Base-by-base conservation (phyloP, 53 echinoderm and acorn worm species). In the Holothuria scabra region DNA sequence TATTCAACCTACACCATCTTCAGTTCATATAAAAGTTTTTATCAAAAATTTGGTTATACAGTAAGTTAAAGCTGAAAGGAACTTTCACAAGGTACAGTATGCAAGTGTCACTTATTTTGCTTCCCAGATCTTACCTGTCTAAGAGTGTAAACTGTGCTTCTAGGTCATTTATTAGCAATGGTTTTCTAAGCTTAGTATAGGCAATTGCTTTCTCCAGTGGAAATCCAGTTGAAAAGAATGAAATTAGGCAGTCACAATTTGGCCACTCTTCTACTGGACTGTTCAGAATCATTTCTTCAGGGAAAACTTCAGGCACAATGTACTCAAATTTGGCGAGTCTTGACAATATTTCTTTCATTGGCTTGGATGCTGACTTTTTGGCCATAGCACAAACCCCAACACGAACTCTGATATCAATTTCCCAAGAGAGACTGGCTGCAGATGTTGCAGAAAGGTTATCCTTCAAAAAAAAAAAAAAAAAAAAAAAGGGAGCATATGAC, bases 381-480 rank as follows among this genome's bases (percentile, higher is more conserved):
- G 86, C 92, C 97, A 97, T 97, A 76, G 94, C 94, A 82, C 97
- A 97, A 76, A 97, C 90, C 13, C 94, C 97, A n/a, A 94, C 89
- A 22, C 84, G 69, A 19, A 92, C 88, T 66, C 90, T 90, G 8
- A 88, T 72, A 35, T 86, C 89, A 61, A 78, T 82, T 64, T 95
- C 93, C 83, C 88, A 71, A 38, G 88, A 83, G n/a, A 91, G 90
- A 20, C 81, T 80, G 20, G 86, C 41, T 22, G 32, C 19, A 32
- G 82, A 81, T 23, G 62, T 63, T 35, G 64, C 78, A 19, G 78
- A 57, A 12, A 78, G 18, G 12, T 55, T 30, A 78, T 78, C 78
- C 78, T 78, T 23, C 18, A n/a, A 56, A n/a, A 57, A 16, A 28
- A 16, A 78, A 12, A 16, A 78, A 29, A 57, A 52, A 52, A n/a